Evolutionary conservation across 2,888 invertebrate species (phyloP), one percentile per base, ranked within the genome.

Genomic region (Synanthedon formicaeformis): DNA sequence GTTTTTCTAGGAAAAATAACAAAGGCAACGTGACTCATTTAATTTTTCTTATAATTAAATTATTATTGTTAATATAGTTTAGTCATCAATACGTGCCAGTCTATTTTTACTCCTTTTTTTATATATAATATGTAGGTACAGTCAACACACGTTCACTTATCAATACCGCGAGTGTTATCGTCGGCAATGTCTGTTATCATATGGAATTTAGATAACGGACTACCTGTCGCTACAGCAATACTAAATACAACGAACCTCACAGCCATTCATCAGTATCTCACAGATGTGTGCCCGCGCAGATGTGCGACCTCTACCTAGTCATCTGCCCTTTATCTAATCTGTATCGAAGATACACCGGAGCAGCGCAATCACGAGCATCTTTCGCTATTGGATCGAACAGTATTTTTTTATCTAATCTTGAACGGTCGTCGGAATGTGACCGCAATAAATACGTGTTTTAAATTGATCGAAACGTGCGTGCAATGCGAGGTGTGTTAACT

Each of bases 361-460:
- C 59, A 65, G 50, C 59, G 72, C 34, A 81, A 82, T 85, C 82
- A 84, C 83, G 83, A 78, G 81, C 74, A 63, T 58, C 61, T 64
- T 58, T 65, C 60, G 65, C 69, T 60, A 78, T 77, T 78, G 75
- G 74, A 60, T 59, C 65, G 60, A 56, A 59, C 58, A 50, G 61
- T 64, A 62, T 66, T 67, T 34, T 64, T 63, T 66, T 67, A 73
- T 73, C 74, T 69, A 61, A 71, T 71, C 68, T 59, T 52, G 57
- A 54, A 49, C 63, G 69, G 68, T 70, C 59, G 59, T 60, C 67
- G 65, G 63, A 71, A 66, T 69, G 67, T 64, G 58, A 57, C 55
- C 54, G 60, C 50, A 60, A 16, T 12, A 18, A 58, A 34, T 34
- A 34, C 34, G 34, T 10, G 34, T 34, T 34, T 10, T 34, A 34